phyloP scores from a whole-genome alignment of 2,113 vertebrate species.

The Microcebus murinus region DNA sequence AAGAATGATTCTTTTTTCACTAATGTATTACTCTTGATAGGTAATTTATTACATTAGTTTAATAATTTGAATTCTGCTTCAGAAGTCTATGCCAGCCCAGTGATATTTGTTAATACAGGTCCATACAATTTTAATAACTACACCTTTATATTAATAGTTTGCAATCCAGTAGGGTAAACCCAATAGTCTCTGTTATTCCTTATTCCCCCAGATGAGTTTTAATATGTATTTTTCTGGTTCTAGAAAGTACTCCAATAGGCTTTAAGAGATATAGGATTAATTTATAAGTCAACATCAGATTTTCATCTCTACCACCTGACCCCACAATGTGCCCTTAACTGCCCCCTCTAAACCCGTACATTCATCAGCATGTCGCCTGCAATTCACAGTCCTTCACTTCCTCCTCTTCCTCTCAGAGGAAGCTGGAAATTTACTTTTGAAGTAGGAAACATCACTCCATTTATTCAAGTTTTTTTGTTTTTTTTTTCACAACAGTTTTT shows the following conservation, averaged over 20 bases:
- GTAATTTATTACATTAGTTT: background rate
- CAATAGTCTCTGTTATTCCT: background rate
- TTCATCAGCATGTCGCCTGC: background rate
- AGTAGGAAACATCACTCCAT: background rate
- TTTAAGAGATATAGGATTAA: conserved; percentile 6
- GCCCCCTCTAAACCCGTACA: background rate
- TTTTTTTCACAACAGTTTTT: background rate
- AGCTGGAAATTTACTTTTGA: background rate
- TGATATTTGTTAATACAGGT: background rate
- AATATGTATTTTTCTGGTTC: background rate
- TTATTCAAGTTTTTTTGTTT: background rate
- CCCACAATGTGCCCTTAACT: background rate
- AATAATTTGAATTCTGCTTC: conserved; percentile 13
- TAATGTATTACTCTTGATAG: background rate
- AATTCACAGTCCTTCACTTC: no score
- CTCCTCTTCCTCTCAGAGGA: background rate
- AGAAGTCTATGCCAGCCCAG: background rate
- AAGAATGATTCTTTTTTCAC: background rate
- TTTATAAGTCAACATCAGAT: background rate
- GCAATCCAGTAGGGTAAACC: background rate
- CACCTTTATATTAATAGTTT: background rate
- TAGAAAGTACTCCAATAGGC: background rate
- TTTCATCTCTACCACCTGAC: background rate
- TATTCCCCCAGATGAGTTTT: background rate
- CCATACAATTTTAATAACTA: background rate